Evolutionary conservation across 2,888 invertebrate species (phyloP).

Genomic region (Glyphotaelius pellucidus): DNA sequence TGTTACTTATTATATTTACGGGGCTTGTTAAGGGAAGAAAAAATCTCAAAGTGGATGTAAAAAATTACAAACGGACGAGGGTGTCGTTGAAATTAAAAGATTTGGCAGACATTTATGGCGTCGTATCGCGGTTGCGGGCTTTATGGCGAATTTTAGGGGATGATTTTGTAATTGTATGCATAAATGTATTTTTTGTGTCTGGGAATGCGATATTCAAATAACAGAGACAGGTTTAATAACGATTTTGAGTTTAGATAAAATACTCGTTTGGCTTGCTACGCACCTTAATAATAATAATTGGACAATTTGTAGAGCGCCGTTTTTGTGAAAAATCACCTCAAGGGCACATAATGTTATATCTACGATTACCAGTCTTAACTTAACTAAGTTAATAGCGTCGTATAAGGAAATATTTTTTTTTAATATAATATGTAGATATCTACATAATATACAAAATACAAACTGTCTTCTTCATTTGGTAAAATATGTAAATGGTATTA

Average conservation of each 20-base stretch:
- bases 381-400: too few relatives aligned
- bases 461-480: too few relatives aligned
- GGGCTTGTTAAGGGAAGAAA: slow-evolving; percentile 30
- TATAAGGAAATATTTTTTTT: too few relatives aligned
- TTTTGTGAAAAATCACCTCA: too few relatives aligned
- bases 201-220: slow-evolving; percentile 15
- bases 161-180: slow-evolving; percentile 28
- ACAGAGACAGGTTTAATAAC: not conserved
- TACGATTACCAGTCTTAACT: too few relatives aligned
- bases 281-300: too few relatives aligned
- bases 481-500: too few relatives aligned
- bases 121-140: not conserved
- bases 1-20: slow-evolving; percentile 17
- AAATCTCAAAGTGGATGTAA: slow-evolving; percentile 32
- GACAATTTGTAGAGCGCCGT: too few relatives aligned
- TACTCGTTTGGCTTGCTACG: not conserved
- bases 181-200: slow-evolving; percentile 24
- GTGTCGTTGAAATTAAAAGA: slow-evolving; percentile 42
- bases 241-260: not conserved
- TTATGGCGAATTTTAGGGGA: slow-evolving; percentile 14
- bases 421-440: too few relatives aligned
- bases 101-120: slow-evolving; percentile 41
- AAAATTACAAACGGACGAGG: slow-evolving; percentile 3
- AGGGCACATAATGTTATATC: too few relatives aligned
- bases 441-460: too few relatives aligned